Evolutionary conservation across 92 coral and sea anemone species (phyloP), one percentile per base, ranked within the genome.

Genomic region (Epizoanthus stellaris): DNA sequence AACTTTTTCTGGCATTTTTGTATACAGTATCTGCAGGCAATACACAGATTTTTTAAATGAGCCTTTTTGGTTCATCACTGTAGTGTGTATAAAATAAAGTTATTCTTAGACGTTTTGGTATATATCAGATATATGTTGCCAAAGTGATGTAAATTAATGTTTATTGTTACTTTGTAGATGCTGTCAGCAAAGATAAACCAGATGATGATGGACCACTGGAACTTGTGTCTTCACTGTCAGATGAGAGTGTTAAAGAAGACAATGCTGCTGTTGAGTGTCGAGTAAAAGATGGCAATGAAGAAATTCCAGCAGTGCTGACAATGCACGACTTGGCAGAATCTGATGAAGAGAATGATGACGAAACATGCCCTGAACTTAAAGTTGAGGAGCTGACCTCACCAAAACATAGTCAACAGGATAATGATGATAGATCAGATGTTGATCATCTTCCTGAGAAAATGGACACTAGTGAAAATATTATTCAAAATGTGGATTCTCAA

Each of bases 321-420:
- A 89, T 94, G 95, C 91, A 91, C 80, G 98, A 94, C 72, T 86
- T 94, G 4, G 87, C 90, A 23, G 85, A 73, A 87, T 89, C 92
- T 49, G 64, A 75, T 75, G 90, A 85, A 54, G 80, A 56, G 2
- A 60, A 84, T 13, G 81, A 73, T 19, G 90, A 88, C 5, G 83
- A 79, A 67, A 13, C 45, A 38, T 25, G 19, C 54, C 70, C 82
- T 5, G 82, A 54, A 6, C 83, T 79, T 43, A 12, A 20, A 47
- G 67, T 79, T 17, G 83, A 79, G 58, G 72, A 79, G 60, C 53
- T 79, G 9, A 9, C 56, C 14, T 43, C 73, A 45, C n/a, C 52
- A 4, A 64, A 39, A 79, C 40, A 4, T 40, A 20, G 7, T 47
- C 54, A 63, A n/a, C 83, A 79, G 42, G 38, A 63, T 38, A 38